Evolutionary conservation across 2,113 vertebrate species (phyloP).

Genomic region (Ochotona princeps): DNA sequence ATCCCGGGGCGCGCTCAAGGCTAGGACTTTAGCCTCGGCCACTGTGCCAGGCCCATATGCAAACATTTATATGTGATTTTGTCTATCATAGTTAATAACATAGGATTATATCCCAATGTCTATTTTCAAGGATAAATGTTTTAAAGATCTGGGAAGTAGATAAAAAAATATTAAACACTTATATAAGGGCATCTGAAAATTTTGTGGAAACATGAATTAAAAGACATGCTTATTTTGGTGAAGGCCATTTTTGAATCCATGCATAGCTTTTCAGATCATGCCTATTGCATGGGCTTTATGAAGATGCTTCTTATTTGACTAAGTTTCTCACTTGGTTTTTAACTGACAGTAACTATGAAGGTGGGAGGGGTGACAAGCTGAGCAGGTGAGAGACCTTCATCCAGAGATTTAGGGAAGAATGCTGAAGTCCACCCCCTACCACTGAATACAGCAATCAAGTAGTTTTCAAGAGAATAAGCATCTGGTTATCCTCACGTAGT

Average conservation of each 20-base stretch:
- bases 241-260: too few species aligned
- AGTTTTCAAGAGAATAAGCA: not conserved
- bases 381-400: not conserved
- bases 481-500: not conserved
- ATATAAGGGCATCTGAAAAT: not conserved
- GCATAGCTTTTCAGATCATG: too few species aligned
- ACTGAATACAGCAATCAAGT: not conserved
- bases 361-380: not conserved
- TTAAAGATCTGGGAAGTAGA: not conserved
- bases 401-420: not conserved
- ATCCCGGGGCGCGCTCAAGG: too few species aligned
- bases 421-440: not conserved
- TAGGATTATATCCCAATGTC: not conserved
- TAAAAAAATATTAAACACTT: not conserved
- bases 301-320: not conserved
- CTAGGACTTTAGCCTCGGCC: too few species aligned
- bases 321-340: not conserved
- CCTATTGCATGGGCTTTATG: too few species aligned
- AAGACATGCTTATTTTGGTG: too few species aligned
- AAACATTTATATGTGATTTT: not conserved
- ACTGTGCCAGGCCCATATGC: too few species aligned
- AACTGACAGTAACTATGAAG: not conserved
- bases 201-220: too few species aligned
- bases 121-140: constrained; percentile 11
- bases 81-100: not conserved